These are phyloP conservation scores for Rhinophrynus dorsalis DNA, from an alignment of 2,797 vertebrate species.

Conservation along the genomic window DNA sequence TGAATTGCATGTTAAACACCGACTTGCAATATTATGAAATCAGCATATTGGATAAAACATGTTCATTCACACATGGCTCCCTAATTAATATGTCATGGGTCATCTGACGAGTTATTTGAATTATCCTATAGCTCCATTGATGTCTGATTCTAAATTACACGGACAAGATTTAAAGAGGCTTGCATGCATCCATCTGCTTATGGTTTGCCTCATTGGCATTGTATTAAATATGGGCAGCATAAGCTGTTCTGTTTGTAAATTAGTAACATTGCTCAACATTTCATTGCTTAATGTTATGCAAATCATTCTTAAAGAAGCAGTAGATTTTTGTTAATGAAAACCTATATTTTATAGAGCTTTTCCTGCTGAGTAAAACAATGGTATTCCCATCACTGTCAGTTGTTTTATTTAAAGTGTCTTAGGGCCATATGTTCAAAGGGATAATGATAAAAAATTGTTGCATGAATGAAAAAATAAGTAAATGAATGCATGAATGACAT, in stretches of 20 bases:
- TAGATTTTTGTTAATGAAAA: too few relatives aligned
- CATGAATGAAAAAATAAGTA: too few relatives aligned
- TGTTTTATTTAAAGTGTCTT: too few relatives aligned
- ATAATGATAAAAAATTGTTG: too few relatives aligned
- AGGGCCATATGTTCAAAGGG: too few relatives aligned
- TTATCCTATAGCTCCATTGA: conserved; percentile 7
- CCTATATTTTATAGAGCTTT: too few relatives aligned
- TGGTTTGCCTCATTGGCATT: conserved; percentile 4
- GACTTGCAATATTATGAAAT: not conserved
- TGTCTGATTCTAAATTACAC: conserved; percentile 27
- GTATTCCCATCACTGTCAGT: too few relatives aligned
- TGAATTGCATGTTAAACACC: too few relatives aligned
- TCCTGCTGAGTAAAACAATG: too few relatives aligned
- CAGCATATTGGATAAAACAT: not conserved
- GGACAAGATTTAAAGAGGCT: conserved; percentile 15
- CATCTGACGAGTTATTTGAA: conserved; percentile 2
- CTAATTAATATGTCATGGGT: conserved; percentile 23
- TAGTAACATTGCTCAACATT: conserved; percentile 17
- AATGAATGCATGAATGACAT: too few relatives aligned
- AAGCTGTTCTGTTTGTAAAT: conserved; percentile 4
- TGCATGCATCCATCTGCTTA: conserved; percentile 18
- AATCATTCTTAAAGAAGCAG: too few relatives aligned
- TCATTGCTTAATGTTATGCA: not conserved
- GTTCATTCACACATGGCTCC: conserved; percentile 18
- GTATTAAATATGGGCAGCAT: conserved; percentile 13